phyloP scores from a whole-genome alignment of 2,113 vertebrate species.

The Hemiprocne comata region DNA sequence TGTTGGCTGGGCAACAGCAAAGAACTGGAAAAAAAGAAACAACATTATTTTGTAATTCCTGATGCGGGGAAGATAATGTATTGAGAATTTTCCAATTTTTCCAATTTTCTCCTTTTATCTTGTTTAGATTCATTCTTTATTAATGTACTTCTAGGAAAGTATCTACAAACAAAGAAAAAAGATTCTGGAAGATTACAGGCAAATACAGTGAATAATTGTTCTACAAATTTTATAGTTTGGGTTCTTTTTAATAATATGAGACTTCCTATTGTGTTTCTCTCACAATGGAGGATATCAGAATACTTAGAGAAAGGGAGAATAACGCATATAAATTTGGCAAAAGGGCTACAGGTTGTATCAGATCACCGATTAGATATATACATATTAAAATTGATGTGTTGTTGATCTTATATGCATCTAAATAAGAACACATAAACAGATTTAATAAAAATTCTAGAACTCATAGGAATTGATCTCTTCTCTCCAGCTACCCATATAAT shows the following conservation, averaged over 20 bases:
- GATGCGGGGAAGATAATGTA: conserved; percentile 26
- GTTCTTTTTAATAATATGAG: background rate
- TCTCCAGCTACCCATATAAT: background rate
- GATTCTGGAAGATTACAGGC: conserved; percentile 20
- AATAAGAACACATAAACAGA: background rate
- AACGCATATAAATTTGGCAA: background rate
- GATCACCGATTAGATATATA: background rate
- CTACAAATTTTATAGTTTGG: background rate
- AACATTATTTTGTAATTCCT: conserved; percentile 63
- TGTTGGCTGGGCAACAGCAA: conserved; percentile 67
- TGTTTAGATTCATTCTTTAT: conserved; percentile 68
- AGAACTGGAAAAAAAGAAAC: conserved; percentile 48
- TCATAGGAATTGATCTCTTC: background rate
- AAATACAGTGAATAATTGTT: conserved; percentile 29
- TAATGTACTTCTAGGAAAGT: conserved; percentile 51
- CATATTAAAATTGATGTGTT: background rate
- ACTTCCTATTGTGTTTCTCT: conserved; percentile 14
- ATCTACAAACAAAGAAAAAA: conserved; percentile 26
- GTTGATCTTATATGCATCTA: conserved; percentile 4
- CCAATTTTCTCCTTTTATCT: conserved; percentile 60
- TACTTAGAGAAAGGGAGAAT: background rate
- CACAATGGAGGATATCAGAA: background rate
- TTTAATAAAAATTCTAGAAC: background rate
- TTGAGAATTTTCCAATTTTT: conserved; percentile 53
- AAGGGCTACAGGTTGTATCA: conserved; percentile 10